These are phyloP conservation scores for Stomorhina lunata DNA, from an alignment of 2,888 invertebrate species.

Conservation along the genomic window DNA sequence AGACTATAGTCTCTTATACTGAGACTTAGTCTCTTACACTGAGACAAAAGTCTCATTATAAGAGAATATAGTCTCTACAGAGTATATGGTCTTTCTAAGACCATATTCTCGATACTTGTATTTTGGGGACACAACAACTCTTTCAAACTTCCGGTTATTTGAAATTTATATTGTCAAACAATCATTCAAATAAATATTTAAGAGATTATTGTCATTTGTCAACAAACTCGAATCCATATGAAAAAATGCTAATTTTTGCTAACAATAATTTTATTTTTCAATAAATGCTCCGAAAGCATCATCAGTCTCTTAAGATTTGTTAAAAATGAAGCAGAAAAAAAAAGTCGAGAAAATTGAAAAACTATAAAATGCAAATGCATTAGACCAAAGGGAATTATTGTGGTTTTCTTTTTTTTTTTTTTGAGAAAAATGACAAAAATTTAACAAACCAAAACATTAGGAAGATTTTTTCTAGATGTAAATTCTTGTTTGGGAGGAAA, in stretches of 20 bases:
- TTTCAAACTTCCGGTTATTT: too few species aligned
- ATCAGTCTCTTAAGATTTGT: constrained; percentile 31
- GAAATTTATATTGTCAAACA: background rate
- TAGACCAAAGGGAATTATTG: constrained; percentile 21
- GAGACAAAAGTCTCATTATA: too few species aligned
- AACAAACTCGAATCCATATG: background rate
- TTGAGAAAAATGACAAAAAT: background rate
- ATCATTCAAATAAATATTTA: constrained; percentile 25
- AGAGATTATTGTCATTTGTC: constrained; percentile 32
- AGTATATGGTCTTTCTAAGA: too few species aligned
- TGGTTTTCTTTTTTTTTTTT: too few species aligned
- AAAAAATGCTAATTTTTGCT: constrained; percentile 26
- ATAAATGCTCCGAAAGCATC: constrained; percentile 35
- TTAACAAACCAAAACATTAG: background rate
- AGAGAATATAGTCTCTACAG: too few species aligned
- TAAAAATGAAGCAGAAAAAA: background rate
- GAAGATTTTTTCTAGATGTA: background rate
- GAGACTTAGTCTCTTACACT: too few species aligned
- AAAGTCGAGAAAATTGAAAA: background rate
- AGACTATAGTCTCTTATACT: too few species aligned
- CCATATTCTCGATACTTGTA: too few species aligned
- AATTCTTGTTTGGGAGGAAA: background rate
- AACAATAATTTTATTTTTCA: constrained; percentile 28
- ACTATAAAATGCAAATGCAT: constrained; percentile 19
- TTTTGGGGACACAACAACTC: too few species aligned